Evolutionary conservation across 2,888 invertebrate species (phyloP), one percentile per base, ranked within the genome.

Genomic region (Strigamia transsilvanica): DNA sequence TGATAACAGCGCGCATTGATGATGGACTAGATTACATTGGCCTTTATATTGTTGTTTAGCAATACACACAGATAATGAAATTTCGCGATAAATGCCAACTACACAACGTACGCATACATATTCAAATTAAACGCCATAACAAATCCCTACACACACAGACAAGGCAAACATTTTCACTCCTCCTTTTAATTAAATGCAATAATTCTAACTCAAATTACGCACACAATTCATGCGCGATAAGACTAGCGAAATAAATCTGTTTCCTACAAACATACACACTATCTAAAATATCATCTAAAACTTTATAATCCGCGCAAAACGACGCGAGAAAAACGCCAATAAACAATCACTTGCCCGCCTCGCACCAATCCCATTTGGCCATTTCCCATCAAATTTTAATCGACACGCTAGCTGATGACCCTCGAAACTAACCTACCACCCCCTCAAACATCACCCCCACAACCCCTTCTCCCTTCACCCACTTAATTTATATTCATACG

Each of bases 401-500:
- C 23, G 66, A 66, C 23, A 23, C 21, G 9, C 3, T 23, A 15
- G 23, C 21, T 0, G 23, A 66, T 66, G 66, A 66, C 66, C 66
- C 23, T 23, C 23, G 23, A 66, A 21, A 21, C 7, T 10, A 66
- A 66, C 66, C 9, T 10, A 27, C 21, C 7, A 9, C 23, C 21
- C 66, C 66, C 23, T 66, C 23, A 66, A 66, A 66, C 23, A 66
- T 66, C 66, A 66, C 27, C 27, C 66, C 66, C 66, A 27, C 61
- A 61, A 42, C 10, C 9, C n/a, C 15, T 61, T 61, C 66, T 27
- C 23, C 66, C 23, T 66, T 66, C 15, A 4, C 66, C 66, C 23
- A 18, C 79, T 79, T 79, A 79, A 79, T 79, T 79, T 79, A 79
- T 79, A 79, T 79, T 79, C 79, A 79, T 79, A 79, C 41, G 34